Evolutionary conservation across 2,888 invertebrate species (phyloP), one percentile per base, ranked within the genome.

Genomic region (Dicycla oo): DNA sequence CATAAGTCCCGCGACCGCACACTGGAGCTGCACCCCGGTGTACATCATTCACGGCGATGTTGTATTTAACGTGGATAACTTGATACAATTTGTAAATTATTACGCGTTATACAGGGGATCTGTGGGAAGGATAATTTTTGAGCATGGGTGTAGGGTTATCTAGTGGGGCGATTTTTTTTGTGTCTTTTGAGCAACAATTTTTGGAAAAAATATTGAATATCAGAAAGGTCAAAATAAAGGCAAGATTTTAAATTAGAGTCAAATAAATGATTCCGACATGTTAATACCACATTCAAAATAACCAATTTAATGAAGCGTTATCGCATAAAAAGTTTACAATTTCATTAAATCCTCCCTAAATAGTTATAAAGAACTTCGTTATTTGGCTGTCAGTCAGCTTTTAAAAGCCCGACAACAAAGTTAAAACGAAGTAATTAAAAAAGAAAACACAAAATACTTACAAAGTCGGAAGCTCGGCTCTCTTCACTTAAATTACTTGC

Each of bases 381-480:
- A 95, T 95, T 95, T 93, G 93, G 92, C 95, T 95, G 95, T 95
- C 95, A 95, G 95, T 95, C 94, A 94, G 94, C 94, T 94, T 95
- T 95, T 94, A 94, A 95, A 94, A 94, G 93, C 93, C 92, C 91
- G 90, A 91, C 94, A 95, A 94, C 95, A 94, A 95, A 96, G 95
- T 96, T 96, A 94, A 95, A 95, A 95, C 95, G 94, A 95, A 95
- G 95, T 95, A 95, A 95, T 95, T 96, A 96, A 95, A 95, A 95
- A 95, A 95, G 95, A 95, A 95, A 95, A 95, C 94, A 95, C 95
- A 95, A 95, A 95, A 95, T 95, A 94, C 95, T 95, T 94, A 94
- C 94, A 94, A 95, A 95, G 95, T 96, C 95, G 95, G 95, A 95
- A 95, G 95, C 94, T 93, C 93, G 93, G 93, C 94, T 94, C 95